Conservation (phyloP, 1,140 invertebrate species). For the Ruditapes philippinarum region DNA sequence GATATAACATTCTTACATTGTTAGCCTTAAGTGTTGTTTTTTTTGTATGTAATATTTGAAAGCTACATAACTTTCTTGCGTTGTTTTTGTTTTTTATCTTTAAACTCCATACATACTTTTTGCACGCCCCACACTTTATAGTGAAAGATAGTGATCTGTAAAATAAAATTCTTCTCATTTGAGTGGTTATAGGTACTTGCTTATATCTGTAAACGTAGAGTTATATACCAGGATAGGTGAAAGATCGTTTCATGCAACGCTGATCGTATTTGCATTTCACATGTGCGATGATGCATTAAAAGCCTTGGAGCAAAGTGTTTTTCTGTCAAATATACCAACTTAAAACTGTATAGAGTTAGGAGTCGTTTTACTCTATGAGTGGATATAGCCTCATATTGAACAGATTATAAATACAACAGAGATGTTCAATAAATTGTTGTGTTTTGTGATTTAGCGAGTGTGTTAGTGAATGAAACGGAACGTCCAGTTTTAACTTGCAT, state of each 20-base stretch:
- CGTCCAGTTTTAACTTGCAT: slow-evolving; percentile 35
- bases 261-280: slow-evolving; percentile 55
- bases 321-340: slow-evolving; percentile 29
- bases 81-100: slow-evolving; percentile 1
- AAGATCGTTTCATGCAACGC: slow-evolving; percentile 35
- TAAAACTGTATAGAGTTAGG: too few relatives aligned
- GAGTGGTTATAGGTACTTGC: slow-evolving; percentile 43
- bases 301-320: slow-evolving; percentile 30
- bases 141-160: slow-evolving; percentile 37
- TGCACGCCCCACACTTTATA: slow-evolving; percentile 35
- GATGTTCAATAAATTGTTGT: slow-evolving; percentile 9
- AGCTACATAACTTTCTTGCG: background rate
- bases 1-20: too few relatives aligned
- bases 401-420: background rate
- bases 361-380: slow-evolving; percentile 31
- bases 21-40: background rate
- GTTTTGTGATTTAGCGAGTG: slow-evolving; percentile 15
- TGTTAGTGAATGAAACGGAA: slow-evolving; percentile 31
- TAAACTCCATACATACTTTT: slow-evolving; percentile 20
- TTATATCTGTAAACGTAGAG: background rate
- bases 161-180: slow-evolving; percentile 54
- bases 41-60: too few relatives aligned
- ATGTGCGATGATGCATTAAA: slow-evolving; percentile 44
- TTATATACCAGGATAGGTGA: slow-evolving; percentile 35
- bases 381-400: slow-evolving; percentile 12